These are phyloP conservation scores for Armadillidium nasatum DNA, from an alignment of 1,140 invertebrate species.

Conservation along the genomic window DNA sequence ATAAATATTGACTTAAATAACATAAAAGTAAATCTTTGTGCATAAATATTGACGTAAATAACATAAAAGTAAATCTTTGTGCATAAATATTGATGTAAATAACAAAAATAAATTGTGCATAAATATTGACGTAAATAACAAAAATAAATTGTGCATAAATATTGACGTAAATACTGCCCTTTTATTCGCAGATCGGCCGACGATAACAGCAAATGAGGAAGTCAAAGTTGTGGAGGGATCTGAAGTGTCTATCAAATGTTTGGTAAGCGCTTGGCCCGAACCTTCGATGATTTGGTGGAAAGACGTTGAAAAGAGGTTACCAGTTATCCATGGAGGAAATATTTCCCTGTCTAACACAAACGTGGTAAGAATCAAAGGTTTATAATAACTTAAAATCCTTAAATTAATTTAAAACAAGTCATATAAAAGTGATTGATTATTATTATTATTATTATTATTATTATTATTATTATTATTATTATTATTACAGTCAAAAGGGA, in stretches of 20 bases:
- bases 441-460: not conserved
- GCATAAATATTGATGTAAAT: no score
- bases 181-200: constrained; percentile 60
- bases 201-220: constrained; percentile 65
- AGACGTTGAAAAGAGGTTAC: constrained; percentile 62
- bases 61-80: no score
- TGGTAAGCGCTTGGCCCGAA: constrained; percentile 68
- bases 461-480: constrained; percentile 16
- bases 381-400: not conserved
- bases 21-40: no score
- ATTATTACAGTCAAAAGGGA: constrained; percentile 53
- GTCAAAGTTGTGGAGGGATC: constrained; percentile 67
- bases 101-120: no score
- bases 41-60: no score
- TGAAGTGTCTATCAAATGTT: constrained; percentile 66
- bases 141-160: no score
- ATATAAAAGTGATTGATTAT: not conserved
- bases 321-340: constrained; percentile 69
- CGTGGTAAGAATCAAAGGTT: constrained; percentile 1
- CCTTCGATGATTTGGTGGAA: constrained; percentile 74
- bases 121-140: no score
- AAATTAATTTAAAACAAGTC: no score
- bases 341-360: constrained; percentile 57
- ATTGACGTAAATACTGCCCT: not conserved
- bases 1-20: no score